Evolutionary conservation across 23 tunicate species (phyloP).

Genomic region (Corella eumyota): DNA sequence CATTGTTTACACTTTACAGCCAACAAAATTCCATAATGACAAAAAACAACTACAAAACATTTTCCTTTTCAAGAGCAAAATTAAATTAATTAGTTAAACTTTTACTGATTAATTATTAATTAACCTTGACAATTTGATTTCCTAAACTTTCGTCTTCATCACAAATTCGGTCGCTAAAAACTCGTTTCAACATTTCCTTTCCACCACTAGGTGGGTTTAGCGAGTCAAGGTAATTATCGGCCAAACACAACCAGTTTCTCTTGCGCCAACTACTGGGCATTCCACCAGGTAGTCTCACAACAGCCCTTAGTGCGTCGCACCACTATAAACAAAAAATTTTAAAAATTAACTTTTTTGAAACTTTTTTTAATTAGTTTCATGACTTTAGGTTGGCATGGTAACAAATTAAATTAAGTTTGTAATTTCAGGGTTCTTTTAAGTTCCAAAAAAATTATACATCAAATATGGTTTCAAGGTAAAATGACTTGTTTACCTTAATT

Average conservation of each 20-base stretch:
- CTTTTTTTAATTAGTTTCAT: too few relatives aligned
- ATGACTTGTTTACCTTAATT: too few relatives aligned
- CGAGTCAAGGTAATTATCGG: constrained; percentile 56
- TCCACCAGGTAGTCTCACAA: constrained; percentile 62
- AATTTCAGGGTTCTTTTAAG: too few relatives aligned
- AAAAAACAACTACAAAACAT: too few relatives aligned
- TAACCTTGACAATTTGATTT: constrained; percentile 90
- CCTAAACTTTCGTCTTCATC: constrained; percentile 84
- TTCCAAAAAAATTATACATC: too few relatives aligned
- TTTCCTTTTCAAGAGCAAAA: too few relatives aligned
- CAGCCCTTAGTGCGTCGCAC: constrained; percentile 79
- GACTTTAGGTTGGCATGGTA: not conserved
- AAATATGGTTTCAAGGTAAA: too few relatives aligned
- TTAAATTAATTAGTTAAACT: too few relatives aligned
- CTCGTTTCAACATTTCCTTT: constrained; percentile 17
- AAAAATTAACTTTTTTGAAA: not conserved
- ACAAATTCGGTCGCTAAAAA: constrained; percentile 75
- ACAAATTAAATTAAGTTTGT: too few relatives aligned
- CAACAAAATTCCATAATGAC: too few relatives aligned
- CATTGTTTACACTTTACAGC: too few relatives aligned
- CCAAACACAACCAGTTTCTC: constrained; percentile 60
- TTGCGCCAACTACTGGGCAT: constrained; percentile 86
- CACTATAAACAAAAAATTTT: constrained; percentile 14
- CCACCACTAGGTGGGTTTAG: constrained; percentile 12
- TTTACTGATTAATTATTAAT: too few relatives aligned